phyloP scores from a whole-genome alignment of 2,797 vertebrate genomes.

The Xenops minutus region DNA sequence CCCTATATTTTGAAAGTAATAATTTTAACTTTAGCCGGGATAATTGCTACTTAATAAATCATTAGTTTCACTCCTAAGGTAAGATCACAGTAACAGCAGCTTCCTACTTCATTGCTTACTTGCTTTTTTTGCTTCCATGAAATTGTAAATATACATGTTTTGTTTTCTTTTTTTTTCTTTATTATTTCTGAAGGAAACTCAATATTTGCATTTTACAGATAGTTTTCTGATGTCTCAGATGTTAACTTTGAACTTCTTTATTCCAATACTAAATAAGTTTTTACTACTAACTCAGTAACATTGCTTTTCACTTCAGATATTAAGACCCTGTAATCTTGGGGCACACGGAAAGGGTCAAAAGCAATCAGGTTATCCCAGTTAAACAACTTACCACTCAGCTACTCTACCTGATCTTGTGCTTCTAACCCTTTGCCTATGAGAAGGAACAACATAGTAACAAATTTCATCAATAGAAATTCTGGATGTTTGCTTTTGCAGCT shows the following conservation, averaged over 20 bases:
- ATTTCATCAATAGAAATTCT: neutral
- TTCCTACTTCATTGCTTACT: neutral
- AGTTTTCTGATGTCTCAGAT: neutral
- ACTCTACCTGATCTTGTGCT: neutral
- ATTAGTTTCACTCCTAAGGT: neutral
- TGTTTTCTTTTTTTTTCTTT: neutral
- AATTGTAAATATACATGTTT: neutral
- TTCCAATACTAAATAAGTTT: neutral
- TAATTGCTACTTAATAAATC: constrained; percentile 31
- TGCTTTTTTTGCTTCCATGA: neutral
- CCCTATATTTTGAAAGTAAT: neutral
- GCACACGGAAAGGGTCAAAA: neutral
- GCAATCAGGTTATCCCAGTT: neutral
- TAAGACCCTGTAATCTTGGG: neutral
- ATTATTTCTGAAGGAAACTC: neutral
- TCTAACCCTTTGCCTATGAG: neutral
- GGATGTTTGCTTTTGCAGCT: neutral
- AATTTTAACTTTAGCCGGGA: neutral
- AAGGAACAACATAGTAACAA: neutral
- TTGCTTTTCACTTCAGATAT: neutral
- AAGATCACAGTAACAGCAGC: neutral
- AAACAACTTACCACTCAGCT: neutral
- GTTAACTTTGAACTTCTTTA: neutral
- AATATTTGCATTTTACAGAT: neutral
- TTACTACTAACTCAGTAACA: neutral